These are phyloP conservation scores for Chaetodon trifasciatus DNA, from an alignment of 2,797 vertebrate species.

Conservation along the genomic window DNA sequence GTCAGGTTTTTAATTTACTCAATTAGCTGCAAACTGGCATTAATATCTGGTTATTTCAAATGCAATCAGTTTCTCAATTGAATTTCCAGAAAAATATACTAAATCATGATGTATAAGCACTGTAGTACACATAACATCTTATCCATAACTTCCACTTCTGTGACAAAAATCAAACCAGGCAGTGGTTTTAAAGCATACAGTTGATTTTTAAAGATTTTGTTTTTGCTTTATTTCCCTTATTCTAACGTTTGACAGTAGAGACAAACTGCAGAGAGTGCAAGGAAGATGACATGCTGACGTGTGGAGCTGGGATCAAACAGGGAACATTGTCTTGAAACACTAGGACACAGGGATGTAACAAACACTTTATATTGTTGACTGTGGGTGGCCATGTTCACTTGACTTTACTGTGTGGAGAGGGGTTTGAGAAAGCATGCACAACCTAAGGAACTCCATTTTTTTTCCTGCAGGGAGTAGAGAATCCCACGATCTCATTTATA, in stretches of 20 bases:
- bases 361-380: conserved; percentile 1
- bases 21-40: not conserved
- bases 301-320: not conserved
- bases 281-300: not conserved
- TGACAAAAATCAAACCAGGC: not conserved
- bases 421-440: conserved; percentile 7
- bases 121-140: not conserved
- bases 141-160: not conserved
- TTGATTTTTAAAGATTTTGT: not conserved
- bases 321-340: not conserved
- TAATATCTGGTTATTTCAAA: not conserved
- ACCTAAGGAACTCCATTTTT: not conserved
- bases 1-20: not conserved
- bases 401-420: conserved; percentile 2
- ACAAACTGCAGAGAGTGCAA: not conserved
- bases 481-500: conserved; percentile 43
- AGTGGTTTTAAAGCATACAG: not conserved
- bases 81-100: not conserved
- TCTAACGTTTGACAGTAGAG: not conserved
- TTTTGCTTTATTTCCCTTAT: not conserved
- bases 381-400: conserved; percentile 15
- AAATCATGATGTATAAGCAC: not conserved
- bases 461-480: conserved; percentile 10
- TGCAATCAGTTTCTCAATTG: not conserved
- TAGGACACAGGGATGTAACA: not conserved